phyloP scores from a whole-genome alignment of 2,888 invertebrate genomes.

The Tenthredo mesomela region DNA sequence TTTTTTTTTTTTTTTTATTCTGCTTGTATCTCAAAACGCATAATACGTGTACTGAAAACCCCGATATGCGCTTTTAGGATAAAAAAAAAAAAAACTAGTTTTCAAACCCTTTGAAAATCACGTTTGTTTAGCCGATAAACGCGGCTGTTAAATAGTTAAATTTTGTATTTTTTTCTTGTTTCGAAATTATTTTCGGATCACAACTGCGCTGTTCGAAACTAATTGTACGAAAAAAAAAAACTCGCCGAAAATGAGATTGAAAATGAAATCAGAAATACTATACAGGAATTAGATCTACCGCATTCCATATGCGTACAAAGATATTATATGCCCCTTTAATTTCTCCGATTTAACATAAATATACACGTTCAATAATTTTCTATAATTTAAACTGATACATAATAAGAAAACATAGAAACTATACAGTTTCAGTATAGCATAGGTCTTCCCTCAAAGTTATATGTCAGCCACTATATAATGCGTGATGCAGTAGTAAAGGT shows the following conservation, averaged over 20 bases:
- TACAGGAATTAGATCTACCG: background rate
- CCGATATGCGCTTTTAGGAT: no score
- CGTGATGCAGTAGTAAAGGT: slow-evolving; percentile 3
- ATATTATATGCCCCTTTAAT: background rate
- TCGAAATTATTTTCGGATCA: background rate
- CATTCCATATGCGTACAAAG: background rate
- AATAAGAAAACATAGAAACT: background rate
- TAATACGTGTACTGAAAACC: no score
- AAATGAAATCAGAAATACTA: background rate
- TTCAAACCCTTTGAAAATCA: no score
- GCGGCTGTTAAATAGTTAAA: background rate
- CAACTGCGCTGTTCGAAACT: background rate
- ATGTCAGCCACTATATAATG: background rate
- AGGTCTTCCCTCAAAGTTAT: background rate
- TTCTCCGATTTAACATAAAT: background rate
- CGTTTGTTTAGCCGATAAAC: background rate
- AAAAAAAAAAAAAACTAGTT: no score
- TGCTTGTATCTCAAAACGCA: background rate
- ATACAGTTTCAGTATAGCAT: background rate
- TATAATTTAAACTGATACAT: background rate
- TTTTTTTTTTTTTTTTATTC: background rate
- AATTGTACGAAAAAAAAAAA: no score
- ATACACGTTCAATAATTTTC: background rate
- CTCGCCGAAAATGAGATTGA: background rate
- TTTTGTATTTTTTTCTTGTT: background rate